These are phyloP conservation scores for Lophotis ruficrista DNA, from an alignment of 2,113 vertebrate species.

Conservation along the genomic window DNA sequence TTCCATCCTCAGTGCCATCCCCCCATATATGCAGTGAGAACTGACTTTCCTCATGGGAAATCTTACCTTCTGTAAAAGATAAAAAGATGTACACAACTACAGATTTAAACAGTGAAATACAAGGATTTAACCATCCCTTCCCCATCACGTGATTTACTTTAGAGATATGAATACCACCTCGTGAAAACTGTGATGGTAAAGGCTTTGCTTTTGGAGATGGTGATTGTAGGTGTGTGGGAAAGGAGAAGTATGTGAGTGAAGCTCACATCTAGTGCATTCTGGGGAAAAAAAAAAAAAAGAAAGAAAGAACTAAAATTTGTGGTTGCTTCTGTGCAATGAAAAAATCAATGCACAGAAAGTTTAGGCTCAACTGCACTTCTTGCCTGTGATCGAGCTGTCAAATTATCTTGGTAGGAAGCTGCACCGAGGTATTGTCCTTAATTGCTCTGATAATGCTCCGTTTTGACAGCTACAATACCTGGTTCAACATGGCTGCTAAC, in stretches of 20 bases:
- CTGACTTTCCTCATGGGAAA: background rate
- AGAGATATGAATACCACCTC: background rate
- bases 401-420: conserved; percentile 22
- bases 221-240: background rate
- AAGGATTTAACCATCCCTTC: background rate
- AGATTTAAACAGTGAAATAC: background rate
- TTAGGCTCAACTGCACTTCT: background rate
- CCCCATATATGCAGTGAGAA: background rate
- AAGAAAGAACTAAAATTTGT: background rate
- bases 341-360: background rate
- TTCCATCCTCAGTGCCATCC: background rate
- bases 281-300: too few species aligned
- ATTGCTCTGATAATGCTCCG: conserved; percentile 49
- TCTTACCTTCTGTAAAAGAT: background rate
- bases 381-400: background rate
- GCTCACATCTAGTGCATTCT: background rate
- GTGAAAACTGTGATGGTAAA: background rate
- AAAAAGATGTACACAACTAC: background rate
- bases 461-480: conserved; percentile 68
- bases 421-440: conserved; percentile 41
- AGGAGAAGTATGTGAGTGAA: background rate
- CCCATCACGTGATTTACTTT: background rate
- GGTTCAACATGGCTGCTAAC: conserved; percentile 17
- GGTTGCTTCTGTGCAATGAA: background rate
- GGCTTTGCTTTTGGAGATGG: background rate